Conservation (phyloP, 2,888 invertebrate genomes). For the Hirtodrosophila histrioides region DNA sequence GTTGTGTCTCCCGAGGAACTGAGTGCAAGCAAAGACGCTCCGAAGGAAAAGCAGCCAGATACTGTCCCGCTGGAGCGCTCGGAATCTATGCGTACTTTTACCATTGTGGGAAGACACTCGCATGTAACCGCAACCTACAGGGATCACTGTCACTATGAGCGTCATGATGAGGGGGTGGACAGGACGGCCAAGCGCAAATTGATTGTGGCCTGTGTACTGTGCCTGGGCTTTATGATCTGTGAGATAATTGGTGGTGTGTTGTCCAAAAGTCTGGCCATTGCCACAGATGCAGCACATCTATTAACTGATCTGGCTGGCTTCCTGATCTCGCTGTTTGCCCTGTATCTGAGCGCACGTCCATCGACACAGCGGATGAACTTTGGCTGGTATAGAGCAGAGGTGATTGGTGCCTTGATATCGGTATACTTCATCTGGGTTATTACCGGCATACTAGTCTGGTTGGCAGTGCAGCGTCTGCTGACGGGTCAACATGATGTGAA, state of each 20-base stretch:
- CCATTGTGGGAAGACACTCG: constrained; percentile 46
- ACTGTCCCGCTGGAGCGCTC: constrained; percentile 7
- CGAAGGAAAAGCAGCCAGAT: background rate
- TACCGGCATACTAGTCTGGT: constrained; percentile 95
- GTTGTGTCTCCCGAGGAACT: background rate
- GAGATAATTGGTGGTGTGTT: constrained; percentile 58
- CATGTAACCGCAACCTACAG: constrained; percentile 37
- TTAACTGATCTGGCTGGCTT: constrained; percentile 63
- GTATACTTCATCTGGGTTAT: constrained; percentile 98
- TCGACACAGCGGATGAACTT: constrained; percentile 89
- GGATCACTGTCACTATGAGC: constrained; percentile 55
- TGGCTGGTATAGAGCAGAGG: constrained; percentile 97
- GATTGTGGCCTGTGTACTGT: constrained; percentile 56
- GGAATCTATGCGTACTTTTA: constrained; percentile 55
- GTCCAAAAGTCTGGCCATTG: constrained; percentile 66
- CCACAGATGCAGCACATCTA: constrained; percentile 69
- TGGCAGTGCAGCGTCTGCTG: constrained; percentile 93
- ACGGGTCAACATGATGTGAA: constrained; percentile 92
- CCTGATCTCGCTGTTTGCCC: constrained; percentile 61
- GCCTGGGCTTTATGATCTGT: constrained; percentile 50
- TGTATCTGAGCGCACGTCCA: constrained; percentile 50
- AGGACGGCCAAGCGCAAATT: constrained; percentile 51
- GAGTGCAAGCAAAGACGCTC: background rate
- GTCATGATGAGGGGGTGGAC: constrained; percentile 25
- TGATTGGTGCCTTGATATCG: constrained; percentile 97